phyloP scores from a whole-genome alignment of 2,113 vertebrate species.

The Hydrochoerus hydrochaeris region DNA sequence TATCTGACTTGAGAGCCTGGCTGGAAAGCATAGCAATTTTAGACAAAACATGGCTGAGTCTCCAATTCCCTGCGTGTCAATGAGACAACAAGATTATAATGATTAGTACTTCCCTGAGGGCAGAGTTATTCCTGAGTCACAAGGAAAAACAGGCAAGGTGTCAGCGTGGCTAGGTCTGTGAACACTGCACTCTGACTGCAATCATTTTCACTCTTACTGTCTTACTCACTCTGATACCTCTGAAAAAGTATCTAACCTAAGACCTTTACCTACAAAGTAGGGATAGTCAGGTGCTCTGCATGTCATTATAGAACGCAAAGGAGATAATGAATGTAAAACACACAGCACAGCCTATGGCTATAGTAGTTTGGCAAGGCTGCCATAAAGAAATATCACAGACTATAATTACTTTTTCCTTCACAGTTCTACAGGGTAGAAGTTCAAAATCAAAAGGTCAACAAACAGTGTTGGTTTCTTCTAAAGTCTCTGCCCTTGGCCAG shows the following conservation, averaged over 20 bases:
- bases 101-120: background rate
- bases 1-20: background rate
- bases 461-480: background rate
- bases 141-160: background rate
- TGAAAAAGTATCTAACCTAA: background rate
- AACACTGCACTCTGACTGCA: background rate
- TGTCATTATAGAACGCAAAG: background rate
- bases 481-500: background rate
- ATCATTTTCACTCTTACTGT: background rate
- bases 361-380: background rate
- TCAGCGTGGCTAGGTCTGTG: background rate
- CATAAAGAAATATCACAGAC: slow-evolving; percentile 11
- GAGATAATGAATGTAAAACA: background rate
- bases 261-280: background rate
- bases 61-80: background rate
- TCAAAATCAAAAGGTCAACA: background rate
- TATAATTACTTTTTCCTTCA: slow-evolving; percentile 18
- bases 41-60: background rate
- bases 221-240: background rate
- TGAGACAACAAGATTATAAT: background rate
- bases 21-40: background rate
- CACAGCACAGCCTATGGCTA: background rate
- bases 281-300: background rate
- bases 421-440: background rate
- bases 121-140: background rate